These are phyloP conservation scores for Cheiracanthium punctorium DNA, from an alignment of 2,888 invertebrate genomes.

Conservation along the genomic window DNA sequence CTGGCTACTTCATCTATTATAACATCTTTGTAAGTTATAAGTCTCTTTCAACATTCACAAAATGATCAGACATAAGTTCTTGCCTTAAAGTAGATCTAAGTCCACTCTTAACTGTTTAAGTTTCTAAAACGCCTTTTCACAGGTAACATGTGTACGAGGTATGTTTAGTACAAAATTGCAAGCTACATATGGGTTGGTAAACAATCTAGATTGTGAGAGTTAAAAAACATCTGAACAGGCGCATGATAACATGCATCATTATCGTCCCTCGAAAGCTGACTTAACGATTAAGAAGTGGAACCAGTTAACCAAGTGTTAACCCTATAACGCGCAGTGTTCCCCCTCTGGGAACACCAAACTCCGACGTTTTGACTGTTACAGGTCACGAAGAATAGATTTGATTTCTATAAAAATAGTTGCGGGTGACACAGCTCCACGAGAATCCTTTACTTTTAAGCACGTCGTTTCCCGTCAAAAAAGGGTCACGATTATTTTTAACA, in stretches of 20 bases:
- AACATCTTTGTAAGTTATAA: neutral
- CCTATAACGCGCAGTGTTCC: no score
- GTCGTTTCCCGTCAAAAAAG: no score
- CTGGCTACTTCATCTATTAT: slow-evolving; percentile 6
- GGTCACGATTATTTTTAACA: no score
- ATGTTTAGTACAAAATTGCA: neutral
- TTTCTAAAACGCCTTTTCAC: neutral
- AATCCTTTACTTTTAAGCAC: no score
- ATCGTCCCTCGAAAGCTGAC: no score
- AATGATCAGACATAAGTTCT: neutral
- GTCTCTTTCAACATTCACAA: neutral
- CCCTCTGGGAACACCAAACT: no score
- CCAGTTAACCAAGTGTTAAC: no score
- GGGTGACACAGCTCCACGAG: no score
- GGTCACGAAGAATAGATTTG: no score
- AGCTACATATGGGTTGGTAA: neutral
- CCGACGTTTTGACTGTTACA: no score
- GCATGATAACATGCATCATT: neutral
- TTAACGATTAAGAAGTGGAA: no score
- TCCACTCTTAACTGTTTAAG: slow-evolving; percentile 1
- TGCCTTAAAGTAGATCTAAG: neutral
- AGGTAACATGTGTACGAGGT: neutral
- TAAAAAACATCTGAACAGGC: neutral
- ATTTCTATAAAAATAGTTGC: no score
- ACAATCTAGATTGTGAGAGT: neutral